Evolutionary conservation across 2,113 vertebrate species (phyloP).

Genomic region (Bos javanicus): DNA sequence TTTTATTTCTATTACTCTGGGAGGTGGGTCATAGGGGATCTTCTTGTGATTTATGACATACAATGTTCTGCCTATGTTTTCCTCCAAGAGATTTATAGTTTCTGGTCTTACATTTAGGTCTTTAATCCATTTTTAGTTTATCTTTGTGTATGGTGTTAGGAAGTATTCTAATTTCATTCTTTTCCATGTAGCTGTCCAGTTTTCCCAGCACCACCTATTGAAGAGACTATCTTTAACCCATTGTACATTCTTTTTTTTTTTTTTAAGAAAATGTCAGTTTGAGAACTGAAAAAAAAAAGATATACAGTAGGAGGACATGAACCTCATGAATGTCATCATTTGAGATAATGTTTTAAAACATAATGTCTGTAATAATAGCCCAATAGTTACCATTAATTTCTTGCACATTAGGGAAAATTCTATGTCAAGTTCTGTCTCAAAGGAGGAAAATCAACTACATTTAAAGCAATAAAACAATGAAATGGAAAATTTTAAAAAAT

Average conservation of each 20-base stretch:
- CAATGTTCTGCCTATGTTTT: not conserved
- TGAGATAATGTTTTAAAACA: not conserved
- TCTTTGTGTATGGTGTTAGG: not conserved
- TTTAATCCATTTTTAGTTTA: not conserved
- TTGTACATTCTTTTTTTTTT: not conserved
- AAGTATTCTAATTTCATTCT: not conserved
- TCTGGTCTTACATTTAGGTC: not conserved
- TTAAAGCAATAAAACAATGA: conserved; percentile 18
- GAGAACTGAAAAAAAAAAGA: not conserved
- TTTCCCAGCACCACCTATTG: not conserved
- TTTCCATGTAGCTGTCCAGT: not conserved
- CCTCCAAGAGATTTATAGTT: not conserved
- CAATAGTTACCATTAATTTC: not conserved
- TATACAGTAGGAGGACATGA: not conserved
- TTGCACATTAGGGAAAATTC: not conserved
- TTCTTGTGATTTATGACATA: not conserved
- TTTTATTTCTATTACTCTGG: not conserved
- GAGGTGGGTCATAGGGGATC: not conserved
- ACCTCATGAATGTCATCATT: not conserved
- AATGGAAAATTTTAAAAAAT: not conserved
- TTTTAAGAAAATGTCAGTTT: not conserved
- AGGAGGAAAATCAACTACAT: not conserved
- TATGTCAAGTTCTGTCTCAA: not conserved
- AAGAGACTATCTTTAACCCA: not conserved
- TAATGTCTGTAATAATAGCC: not conserved